These are phyloP conservation scores for Rhinatrema bivittatum DNA, from an alignment of 2,797 vertebrate species.

Conservation along the genomic window DNA sequence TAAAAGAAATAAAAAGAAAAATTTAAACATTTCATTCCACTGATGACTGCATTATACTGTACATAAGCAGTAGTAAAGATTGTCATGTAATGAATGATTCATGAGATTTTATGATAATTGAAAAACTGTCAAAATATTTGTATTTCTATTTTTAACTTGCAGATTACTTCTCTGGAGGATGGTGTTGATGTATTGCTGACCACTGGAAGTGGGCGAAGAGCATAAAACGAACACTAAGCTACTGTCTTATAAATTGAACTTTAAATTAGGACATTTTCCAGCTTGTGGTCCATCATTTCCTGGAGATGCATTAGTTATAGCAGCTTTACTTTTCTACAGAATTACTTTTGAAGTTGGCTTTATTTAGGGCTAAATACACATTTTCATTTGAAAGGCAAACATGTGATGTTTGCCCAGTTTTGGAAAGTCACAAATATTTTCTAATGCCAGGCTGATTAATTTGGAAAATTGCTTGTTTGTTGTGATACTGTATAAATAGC, in stretches of 20 bases:
- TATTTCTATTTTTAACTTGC: constrained; percentile 18
- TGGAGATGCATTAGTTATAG: constrained; percentile 8
- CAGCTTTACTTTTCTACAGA: not conserved
- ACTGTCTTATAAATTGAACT: not conserved
- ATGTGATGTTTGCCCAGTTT: too few relatives aligned
- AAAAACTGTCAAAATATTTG: constrained; percentile 13
- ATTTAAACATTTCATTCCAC: too few relatives aligned
- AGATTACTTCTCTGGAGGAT: not conserved
- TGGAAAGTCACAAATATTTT: too few relatives aligned
- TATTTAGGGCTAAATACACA: too few relatives aligned
- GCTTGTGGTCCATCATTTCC: constrained; percentile 8
- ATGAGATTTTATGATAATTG: not conserved
- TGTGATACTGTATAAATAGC: too few relatives aligned
- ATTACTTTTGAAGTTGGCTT: too few relatives aligned
- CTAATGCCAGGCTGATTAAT: too few relatives aligned
- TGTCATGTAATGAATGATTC: not conserved
- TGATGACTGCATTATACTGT: too few relatives aligned
- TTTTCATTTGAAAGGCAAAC: too few relatives aligned
- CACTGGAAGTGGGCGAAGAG: constrained; percentile 11
- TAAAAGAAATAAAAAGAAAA: too few relatives aligned
- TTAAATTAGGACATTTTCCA: constrained; percentile 12
- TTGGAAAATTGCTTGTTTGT: too few relatives aligned
- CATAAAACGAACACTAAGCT: constrained; percentile 2
- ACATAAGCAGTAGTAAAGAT: too few relatives aligned
- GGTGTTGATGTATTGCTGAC: constrained; percentile 11